Percentiles rank a stretch among this genome's conserved stretches.
Evolutionary conservation across 2,797 vertebrate genomes (phyloP).

Genomic region (Zalophus californianus): DNA sequence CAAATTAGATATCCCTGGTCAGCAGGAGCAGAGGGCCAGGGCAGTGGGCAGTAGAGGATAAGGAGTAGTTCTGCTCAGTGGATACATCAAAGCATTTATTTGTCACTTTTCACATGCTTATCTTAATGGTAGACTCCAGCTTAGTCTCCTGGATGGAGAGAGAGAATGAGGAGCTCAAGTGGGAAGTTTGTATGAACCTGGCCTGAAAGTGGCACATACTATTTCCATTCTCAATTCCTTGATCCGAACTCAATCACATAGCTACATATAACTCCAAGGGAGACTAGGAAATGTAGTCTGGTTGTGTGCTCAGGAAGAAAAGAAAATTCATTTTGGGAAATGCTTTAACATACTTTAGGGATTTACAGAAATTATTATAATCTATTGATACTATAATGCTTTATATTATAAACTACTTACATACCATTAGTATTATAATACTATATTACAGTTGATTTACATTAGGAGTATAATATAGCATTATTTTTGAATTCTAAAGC

Average conservation of each 20-base stretch:
- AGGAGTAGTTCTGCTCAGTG: neutral
- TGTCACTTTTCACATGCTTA: neutral
- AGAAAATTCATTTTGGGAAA: neutral
- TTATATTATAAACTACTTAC: neutral
- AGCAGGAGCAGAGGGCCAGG: neutral
- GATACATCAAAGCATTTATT: neutral
- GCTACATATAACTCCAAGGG: neutral
- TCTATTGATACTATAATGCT: neutral
- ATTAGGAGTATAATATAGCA: neutral
- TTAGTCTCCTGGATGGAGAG: neutral
- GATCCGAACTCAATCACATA: neutral
- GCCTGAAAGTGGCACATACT: neutral
- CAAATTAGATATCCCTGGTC: neutral
- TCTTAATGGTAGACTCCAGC: accelerated
- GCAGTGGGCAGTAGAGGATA: neutral
- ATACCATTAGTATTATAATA: neutral
- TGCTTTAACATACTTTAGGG: neutral
- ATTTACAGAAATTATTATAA: neutral
- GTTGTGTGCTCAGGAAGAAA: neutral
- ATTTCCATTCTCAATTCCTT: neutral
- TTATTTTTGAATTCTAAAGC: neutral
- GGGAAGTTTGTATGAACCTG: neutral
- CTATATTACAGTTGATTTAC: neutral
- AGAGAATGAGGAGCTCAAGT: neutral
- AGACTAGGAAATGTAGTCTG: neutral